Evolutionary conservation across 2,113 vertebrate genomes (phyloP).

Genomic region (Mellivora capensis): DNA sequence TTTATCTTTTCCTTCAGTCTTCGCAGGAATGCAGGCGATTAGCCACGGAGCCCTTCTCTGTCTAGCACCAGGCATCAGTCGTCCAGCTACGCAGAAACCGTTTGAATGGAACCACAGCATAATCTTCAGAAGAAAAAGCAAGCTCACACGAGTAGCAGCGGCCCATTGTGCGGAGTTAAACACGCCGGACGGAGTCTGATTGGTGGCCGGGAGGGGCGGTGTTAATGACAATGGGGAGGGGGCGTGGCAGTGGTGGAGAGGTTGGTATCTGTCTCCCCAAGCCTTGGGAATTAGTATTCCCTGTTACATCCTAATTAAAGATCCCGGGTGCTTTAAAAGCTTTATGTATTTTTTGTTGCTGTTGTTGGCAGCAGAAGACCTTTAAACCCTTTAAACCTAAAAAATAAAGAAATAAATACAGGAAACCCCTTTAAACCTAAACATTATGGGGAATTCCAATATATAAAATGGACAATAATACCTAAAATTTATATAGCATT

Average conservation of each 20-base stretch:
- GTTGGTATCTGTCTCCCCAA: background rate
- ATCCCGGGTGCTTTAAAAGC: background rate
- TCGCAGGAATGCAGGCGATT: constrained; percentile 16
- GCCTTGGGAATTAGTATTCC: background rate
- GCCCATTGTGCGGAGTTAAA: background rate
- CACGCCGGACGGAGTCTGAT: background rate
- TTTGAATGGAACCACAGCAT: background rate
- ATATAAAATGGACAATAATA: background rate
- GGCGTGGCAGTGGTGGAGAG: background rate
- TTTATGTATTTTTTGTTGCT: constrained; percentile 19
- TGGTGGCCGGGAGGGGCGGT: background rate
- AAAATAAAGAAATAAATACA: background rate
- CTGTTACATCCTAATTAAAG: background rate
- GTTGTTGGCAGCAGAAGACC: background rate
- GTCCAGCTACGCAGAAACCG: background rate
- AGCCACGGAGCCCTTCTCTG: constrained; percentile 43
- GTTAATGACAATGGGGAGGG: background rate
- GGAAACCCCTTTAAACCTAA: background rate
- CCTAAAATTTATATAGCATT: background rate
- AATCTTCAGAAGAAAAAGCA: constrained; percentile 31
- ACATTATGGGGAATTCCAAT: background rate
- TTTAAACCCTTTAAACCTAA: constrained; percentile 12
- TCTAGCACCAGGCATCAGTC: background rate
- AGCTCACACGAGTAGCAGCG: background rate
- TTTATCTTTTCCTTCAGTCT: constrained; percentile 51